Evolutionary conservation across 30 jellyfish, hydroid and myxozoan species (phyloP).

Genomic region (Phacellophora camtschatica): DNA sequence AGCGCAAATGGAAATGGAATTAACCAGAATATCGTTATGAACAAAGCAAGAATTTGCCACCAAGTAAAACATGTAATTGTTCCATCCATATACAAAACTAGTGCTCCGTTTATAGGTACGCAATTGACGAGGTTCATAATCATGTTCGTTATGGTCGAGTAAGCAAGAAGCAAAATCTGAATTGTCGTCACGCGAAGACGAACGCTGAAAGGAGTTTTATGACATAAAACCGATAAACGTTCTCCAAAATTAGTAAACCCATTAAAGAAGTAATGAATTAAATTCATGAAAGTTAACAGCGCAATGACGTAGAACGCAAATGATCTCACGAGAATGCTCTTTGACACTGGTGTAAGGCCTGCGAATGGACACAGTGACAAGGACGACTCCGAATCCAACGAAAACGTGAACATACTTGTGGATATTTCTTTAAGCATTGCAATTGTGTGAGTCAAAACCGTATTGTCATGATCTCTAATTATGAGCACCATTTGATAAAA

Average conservation of each 20-base stretch:
- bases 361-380: constrained; percentile 75
- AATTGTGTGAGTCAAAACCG: constrained; percentile 41
- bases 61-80: constrained; percentile 73
- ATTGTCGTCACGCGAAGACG: constrained; percentile 93
- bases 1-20: constrained; percentile 90
- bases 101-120: constrained; percentile 65
- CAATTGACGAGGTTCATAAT: constrained; percentile 75
- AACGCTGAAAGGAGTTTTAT: constrained; percentile 29
- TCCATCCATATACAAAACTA: constrained; percentile 90
- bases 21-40: constrained; percentile 68
- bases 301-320: constrained; percentile 75
- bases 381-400: constrained; percentile 61
- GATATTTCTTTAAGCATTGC: constrained; percentile 58
- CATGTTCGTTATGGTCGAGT: constrained; percentile 85
- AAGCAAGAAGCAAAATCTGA: constrained; percentile 72
- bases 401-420: constrained; percentile 85
- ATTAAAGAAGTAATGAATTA: background rate
- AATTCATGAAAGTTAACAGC: constrained; percentile 48
- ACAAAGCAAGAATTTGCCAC: constrained; percentile 74
- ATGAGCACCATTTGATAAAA: constrained; percentile 85
- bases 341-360: constrained; percentile 79
- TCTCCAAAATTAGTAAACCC: background rate
- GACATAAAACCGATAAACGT: background rate
- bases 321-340: constrained; percentile 71
- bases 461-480: constrained; percentile 81